These are phyloP conservation scores for Gastracanthus pulcherrimus DNA, from an alignment of 2,888 invertebrate species.

Conservation along the genomic window DNA sequence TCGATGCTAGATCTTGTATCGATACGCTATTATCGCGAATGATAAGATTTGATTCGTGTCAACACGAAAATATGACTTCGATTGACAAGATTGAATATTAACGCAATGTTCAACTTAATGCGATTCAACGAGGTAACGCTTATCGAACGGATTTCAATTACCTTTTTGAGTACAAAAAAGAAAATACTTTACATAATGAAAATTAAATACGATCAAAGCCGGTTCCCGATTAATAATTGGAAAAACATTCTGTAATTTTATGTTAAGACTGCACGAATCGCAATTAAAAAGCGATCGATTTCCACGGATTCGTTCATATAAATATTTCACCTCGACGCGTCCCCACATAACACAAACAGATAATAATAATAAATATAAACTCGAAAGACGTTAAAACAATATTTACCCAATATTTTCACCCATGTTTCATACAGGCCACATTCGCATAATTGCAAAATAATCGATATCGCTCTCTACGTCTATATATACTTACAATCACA, in stretches of 20 bases:
- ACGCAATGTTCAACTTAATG: too few species aligned
- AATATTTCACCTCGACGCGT: neutral
- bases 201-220: neutral
- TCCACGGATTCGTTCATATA: neutral
- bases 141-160: too few species aligned
- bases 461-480: neutral
- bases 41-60: too few species aligned
- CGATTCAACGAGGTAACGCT: too few species aligned
- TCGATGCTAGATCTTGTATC: neutral
- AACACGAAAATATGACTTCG: too few species aligned
- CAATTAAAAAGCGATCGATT: conserved; percentile 35
- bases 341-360: neutral
- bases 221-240: neutral
- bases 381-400: conserved; percentile 13
- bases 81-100: too few species aligned
- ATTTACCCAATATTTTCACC: conserved; percentile 15
- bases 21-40: neutral
- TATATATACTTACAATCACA: neutral
- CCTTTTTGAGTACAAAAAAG: too few species aligned
- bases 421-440: neutral
- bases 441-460: conserved; percentile 11
- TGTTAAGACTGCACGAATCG: neutral
- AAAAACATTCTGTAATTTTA: conserved; percentile 22
- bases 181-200: too few species aligned
- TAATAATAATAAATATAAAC: conserved; percentile 17